Evolutionary conservation across 92 coral and sea anemone genomes (phyloP).

Genomic region (Phenganax marumi): DNA sequence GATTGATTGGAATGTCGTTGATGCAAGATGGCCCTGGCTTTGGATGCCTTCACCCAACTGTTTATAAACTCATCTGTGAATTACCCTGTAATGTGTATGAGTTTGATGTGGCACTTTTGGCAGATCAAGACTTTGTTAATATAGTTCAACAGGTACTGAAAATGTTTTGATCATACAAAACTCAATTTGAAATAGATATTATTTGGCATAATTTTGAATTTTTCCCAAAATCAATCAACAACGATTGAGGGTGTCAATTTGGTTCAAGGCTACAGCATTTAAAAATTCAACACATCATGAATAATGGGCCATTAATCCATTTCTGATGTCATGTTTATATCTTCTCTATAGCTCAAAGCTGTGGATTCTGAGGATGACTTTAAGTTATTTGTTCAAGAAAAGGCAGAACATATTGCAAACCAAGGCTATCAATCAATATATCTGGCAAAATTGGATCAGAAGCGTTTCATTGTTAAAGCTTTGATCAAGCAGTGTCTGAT

Average conservation of each 20-base stretch:
- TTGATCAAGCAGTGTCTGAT: constrained; percentile 46
- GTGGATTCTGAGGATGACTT: constrained; percentile 15
- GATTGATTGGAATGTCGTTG: constrained; percentile 37
- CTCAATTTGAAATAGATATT: too few species aligned
- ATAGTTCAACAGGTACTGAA: constrained; percentile 1
- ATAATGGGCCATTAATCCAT: too few species aligned
- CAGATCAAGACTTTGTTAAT: background rate
- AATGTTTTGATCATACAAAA: too few species aligned
- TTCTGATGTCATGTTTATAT: too few species aligned
- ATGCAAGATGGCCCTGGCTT: constrained; percentile 42
- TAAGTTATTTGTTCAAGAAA: constrained; percentile 5
- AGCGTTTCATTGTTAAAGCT: constrained; percentile 30
- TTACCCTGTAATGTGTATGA: constrained; percentile 39
- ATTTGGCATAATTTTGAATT: too few species aligned
- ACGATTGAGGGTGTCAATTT: too few species aligned
- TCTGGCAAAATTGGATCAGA: constrained; percentile 41
- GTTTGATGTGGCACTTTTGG: constrained; percentile 14
- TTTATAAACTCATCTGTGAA: constrained; percentile 26
- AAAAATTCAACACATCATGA: too few species aligned
- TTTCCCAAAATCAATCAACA: too few species aligned
- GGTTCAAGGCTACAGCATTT: too few species aligned
- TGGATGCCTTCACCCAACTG: constrained; percentile 21
- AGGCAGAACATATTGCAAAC: constrained; percentile 37
- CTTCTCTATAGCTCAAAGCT: constrained; percentile 3
- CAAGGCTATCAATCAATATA: constrained; percentile 53